Conservation (phyloP, 2,113 vertebrate genomes). For the Plectropomus leopardus region DNA sequence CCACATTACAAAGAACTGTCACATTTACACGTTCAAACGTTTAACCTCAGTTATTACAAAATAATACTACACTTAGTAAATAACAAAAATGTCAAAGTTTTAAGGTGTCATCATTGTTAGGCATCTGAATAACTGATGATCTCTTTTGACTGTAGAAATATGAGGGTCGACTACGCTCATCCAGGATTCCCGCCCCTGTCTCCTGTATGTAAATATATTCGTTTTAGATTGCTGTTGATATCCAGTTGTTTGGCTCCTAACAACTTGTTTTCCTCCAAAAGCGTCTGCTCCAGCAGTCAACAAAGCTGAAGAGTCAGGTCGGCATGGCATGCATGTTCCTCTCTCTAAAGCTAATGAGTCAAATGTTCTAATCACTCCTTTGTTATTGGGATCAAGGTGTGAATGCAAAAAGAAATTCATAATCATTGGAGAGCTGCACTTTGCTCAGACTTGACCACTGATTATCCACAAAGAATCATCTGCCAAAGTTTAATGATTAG, state of each 20-base stretch:
- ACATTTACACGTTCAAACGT: not conserved
- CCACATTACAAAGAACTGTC: not conserved
- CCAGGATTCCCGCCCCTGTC: conserved; percentile 77
- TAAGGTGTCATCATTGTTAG: not conserved
- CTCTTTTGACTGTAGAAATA: conserved; percentile 79
- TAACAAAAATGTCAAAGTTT: not conserved
- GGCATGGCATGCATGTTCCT: conserved; percentile 61
- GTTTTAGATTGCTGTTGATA: not conserved
- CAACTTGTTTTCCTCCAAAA: conserved; percentile 70
- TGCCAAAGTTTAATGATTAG: not conserved
- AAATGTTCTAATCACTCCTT: conserved; percentile 1
- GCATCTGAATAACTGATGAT: not conserved
- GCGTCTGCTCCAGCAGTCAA: conserved; percentile 47
- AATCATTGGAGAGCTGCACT: not conserved
- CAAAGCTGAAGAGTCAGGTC: conserved; percentile 77
- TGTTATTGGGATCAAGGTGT: conserved; percentile 13
- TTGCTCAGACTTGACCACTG: not conserved
- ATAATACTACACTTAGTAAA: no score
- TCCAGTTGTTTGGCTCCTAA: conserved; percentile 13
- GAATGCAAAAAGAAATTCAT: not conserved
- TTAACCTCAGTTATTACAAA: not conserved
- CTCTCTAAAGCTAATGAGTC: conserved; percentile 16
- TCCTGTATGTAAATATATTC: conserved; percentile 73
- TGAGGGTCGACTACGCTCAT: conserved; percentile 73
- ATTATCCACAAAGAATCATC: not conserved